Evolutionary conservation across 1,140 invertebrate species (phyloP).

Genomic region (Ridgeia piscesae): DNA sequence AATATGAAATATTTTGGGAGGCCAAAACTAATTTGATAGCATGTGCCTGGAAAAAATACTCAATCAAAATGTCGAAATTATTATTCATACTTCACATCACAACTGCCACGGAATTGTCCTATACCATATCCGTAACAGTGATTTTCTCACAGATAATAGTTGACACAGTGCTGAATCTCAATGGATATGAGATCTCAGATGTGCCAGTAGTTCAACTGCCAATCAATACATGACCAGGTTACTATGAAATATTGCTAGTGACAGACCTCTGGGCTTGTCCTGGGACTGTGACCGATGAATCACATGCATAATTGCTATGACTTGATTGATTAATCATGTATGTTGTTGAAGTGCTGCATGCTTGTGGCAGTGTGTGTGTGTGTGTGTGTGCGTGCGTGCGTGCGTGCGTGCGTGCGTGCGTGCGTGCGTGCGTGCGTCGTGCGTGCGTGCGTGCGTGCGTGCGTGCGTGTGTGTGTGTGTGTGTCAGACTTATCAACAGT

Average conservation of each 20-base stretch:
- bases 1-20: no score
- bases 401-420: no score
- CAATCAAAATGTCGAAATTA: no score
- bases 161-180: not conserved
- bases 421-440: no score
- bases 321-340: not conserved
- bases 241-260: not conserved
- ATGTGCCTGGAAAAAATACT: no score
- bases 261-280: not conserved
- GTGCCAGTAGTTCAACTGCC: not conserved
- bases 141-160: not conserved
- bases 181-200: not conserved
- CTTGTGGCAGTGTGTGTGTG: not conserved
- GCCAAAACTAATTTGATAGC: no score
- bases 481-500: no score
- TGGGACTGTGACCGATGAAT: not conserved
- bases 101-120: no score
- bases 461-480: no score
- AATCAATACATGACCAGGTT: not conserved
- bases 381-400: no score
- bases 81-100: no score
- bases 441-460: no score
- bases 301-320: not conserved
- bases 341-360: not conserved
- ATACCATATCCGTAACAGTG: not conserved